Conservation (phyloP, 2,888 invertebrate genomes). For the Hypsopygia costalis region DNA sequence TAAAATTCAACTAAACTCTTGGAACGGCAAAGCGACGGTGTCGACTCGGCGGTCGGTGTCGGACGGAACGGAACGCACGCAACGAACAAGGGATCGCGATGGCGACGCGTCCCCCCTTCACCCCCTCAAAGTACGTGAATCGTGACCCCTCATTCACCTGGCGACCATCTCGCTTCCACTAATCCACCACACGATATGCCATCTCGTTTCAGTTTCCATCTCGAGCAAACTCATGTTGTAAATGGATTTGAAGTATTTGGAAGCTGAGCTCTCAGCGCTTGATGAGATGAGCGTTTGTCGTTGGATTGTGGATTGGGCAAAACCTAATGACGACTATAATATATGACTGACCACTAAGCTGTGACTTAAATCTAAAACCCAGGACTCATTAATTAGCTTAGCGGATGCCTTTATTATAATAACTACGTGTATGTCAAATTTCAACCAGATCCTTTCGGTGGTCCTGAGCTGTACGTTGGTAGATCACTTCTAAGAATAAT, state of each 20-base stretch:
- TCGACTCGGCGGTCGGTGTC: not conserved
- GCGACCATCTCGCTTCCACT: conserved; percentile 46
- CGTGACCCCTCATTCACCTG: conserved; percentile 70
- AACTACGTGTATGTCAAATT: too few relatives aligned
- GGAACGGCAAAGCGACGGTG: too few relatives aligned
- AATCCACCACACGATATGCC: conserved; percentile 14
- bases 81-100: conserved; percentile 44
- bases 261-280: too few relatives aligned
- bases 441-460: too few relatives aligned
- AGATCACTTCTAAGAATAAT: too few relatives aligned
- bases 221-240: conserved; percentile 32
- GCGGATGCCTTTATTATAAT: too few relatives aligned
- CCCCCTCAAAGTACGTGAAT: conserved; percentile 39
- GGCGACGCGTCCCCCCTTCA: conserved; percentile 49
- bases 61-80: conserved; percentile 37
- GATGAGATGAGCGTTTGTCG: too few relatives aligned
- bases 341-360: too few relatives aligned
- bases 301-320: not conserved
- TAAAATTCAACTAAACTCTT: conserved; percentile 56
- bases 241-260: conserved; percentile 13
- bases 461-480: too few relatives aligned
- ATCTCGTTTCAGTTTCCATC: conserved; percentile 46
- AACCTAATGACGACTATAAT: not conserved
- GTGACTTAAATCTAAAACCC: too few relatives aligned
- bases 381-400: too few relatives aligned